phyloP scores from a whole-genome alignment of 2,113 vertebrate species.

The Callithrix jacchus region DNA sequence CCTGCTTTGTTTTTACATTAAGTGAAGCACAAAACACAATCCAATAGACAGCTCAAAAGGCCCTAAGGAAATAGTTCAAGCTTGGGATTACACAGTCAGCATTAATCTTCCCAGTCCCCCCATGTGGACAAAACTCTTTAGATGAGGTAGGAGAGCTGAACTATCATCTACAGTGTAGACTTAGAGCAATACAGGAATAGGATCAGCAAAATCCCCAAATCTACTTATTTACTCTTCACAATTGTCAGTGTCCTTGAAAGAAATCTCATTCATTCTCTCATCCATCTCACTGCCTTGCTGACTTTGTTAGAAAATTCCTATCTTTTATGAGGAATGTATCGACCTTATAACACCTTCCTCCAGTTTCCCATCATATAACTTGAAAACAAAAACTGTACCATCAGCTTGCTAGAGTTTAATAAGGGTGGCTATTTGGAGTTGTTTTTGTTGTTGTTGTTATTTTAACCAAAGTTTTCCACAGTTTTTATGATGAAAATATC shows the following conservation, averaged over 20 bases:
- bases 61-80: background rate
- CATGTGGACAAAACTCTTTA: background rate
- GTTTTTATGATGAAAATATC: background rate
- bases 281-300: background rate
- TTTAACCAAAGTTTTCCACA: background rate
- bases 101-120: background rate
- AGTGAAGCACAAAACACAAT: conserved; percentile 36
- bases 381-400: background rate
- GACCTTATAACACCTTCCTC: background rate
- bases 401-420: background rate
- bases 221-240: background rate
- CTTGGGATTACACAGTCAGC: background rate
- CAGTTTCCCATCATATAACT: background rate
- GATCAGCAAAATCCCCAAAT: background rate
- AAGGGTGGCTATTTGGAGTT: background rate
- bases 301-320: background rate
- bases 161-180: background rate
- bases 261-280: background rate
- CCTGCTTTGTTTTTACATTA: background rate
- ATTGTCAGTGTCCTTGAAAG: background rate
- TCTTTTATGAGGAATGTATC: background rate
- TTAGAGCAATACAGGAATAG: background rate
- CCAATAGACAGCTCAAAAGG: background rate
- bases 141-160: background rate
- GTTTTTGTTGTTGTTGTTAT: background rate